phyloP scores from a whole-genome alignment of 2,797 vertebrate genomes.

The Tadarida brasiliensis region DNA sequence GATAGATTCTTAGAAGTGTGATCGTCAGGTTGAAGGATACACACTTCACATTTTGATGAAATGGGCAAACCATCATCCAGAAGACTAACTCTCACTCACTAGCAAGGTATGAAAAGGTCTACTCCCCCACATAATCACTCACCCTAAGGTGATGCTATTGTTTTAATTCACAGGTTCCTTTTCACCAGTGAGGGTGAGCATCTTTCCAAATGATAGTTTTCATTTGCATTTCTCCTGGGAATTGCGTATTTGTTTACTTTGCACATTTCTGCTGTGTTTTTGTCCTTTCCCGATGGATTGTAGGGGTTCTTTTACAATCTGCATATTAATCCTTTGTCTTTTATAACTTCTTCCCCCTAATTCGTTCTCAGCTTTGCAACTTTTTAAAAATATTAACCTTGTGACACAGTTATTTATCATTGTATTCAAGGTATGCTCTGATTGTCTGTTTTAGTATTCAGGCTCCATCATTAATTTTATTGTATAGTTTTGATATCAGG shows the following conservation, averaged over 20 bases:
- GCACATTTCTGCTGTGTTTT: conserved; percentile 29
- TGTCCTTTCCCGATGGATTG: not conserved
- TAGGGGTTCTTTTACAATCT: conserved; percentile 14
- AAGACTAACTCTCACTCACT: not conserved
- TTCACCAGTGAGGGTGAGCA: not conserved
- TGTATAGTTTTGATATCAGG: not conserved
- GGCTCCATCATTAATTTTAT: not conserved
- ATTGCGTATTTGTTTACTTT: conserved; percentile 16
- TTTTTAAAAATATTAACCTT: conserved; percentile 22
- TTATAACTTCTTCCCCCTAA: not conserved
- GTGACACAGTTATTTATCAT: not conserved
- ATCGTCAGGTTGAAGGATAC: not conserved
- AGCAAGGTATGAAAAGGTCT: not conserved
- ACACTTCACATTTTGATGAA: conserved; percentile 45
- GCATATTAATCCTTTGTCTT: not conserved
- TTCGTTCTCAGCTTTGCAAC: conserved; percentile 30
- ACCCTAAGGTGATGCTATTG: not conserved
- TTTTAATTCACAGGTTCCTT: not conserved
- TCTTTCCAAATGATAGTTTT: not conserved
- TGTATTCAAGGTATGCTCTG: not conserved
- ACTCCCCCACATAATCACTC: not conserved
- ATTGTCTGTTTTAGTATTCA: not conserved
- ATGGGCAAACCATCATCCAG: not conserved
- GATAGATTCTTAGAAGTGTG: not conserved
- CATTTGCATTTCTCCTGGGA: not conserved